A percentile compares a stretch with the other conserved stretches of the same genome.
Conservation (phyloP, 2,113 vertebrate species). For the Carettochelys insculpta region DNA sequence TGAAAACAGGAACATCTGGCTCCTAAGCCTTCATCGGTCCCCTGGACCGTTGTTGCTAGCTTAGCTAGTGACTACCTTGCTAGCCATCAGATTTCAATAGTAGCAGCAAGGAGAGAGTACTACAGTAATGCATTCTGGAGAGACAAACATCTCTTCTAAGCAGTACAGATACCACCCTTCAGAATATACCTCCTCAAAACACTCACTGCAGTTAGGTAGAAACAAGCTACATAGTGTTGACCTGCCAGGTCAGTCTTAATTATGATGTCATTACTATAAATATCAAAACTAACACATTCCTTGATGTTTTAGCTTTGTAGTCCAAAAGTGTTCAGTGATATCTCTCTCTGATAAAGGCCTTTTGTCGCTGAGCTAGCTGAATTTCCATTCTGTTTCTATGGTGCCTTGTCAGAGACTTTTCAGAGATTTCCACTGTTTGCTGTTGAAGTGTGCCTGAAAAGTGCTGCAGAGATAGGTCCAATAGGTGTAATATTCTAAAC, state of each 20-base stretch:
- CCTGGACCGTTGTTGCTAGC: background rate
- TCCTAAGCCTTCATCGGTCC: background rate
- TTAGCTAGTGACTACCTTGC: background rate
- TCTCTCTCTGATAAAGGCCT: fast-evolving
- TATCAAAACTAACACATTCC: background rate
- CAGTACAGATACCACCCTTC: background rate
- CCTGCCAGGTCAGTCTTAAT: background rate
- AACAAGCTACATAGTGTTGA: background rate
- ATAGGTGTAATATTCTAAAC: slow-evolving; percentile 15
- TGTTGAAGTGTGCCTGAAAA: slow-evolving; percentile 21
- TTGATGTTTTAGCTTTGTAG: background rate
- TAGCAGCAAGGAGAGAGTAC: background rate
- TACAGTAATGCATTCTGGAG: background rate
- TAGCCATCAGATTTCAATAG: background rate
- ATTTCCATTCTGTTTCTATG: slow-evolving; percentile 33
- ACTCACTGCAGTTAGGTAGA: fast-evolving
- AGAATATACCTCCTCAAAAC: background rate
- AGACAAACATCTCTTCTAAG: fast-evolving
- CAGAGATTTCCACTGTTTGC: slow-evolving; percentile 5
- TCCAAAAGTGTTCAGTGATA: background rate
- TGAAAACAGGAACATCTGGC: fast-evolving
- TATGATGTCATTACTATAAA: background rate
- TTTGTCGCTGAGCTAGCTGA: background rate
- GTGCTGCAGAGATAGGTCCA: background rate
- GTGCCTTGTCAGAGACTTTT: slow-evolving; percentile 45